Evolutionary conservation across 2,888 invertebrate genomes (phyloP).

Genomic region (Lasioglossum villosulum): DNA sequence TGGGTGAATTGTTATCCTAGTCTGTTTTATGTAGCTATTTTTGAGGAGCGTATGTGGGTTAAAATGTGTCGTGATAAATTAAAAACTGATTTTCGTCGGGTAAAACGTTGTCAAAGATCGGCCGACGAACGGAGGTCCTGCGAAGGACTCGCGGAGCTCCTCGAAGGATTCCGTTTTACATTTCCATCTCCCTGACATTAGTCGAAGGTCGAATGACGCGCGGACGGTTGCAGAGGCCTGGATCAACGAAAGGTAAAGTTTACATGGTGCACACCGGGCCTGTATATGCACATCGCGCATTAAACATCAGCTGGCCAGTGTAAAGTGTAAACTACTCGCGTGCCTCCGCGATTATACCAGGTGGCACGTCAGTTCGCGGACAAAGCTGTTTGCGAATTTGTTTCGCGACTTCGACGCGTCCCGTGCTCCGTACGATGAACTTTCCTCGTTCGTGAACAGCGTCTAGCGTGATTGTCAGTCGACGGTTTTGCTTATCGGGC

Average conservation of each 20-base stretch:
- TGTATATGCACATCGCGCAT: slow-evolving; percentile 40
- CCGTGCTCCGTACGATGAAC: background rate
- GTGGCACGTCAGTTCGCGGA: slow-evolving; percentile 2
- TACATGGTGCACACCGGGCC: slow-evolving; percentile 40
- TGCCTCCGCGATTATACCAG: slow-evolving; percentile 23
- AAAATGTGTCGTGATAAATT: too few species aligned
- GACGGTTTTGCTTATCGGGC: background rate
- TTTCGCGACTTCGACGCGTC: background rate
- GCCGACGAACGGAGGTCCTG: background rate
- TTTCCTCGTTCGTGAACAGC: background rate
- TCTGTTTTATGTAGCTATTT: too few species aligned
- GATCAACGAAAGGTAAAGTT: slow-evolving; percentile 55
- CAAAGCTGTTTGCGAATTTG: slow-evolving; percentile 32
- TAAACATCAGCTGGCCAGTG: slow-evolving; percentile 58
- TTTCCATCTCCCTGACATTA: slow-evolving; percentile 40
- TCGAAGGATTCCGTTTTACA: slow-evolving; percentile 4
- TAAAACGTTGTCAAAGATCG: background rate
- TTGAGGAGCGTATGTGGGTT: too few species aligned
- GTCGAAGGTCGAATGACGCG: slow-evolving; percentile 36
- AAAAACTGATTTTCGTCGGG: background rate
- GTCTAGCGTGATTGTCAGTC: background rate
- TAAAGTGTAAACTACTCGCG: slow-evolving; percentile 52
- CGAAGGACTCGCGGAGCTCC: background rate
- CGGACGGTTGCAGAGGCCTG: slow-evolving; percentile 30
- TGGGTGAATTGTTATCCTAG: too few species aligned